Percentiles rank a stretch among this genome's conserved stretches.
Conservation (phyloP, 2,888 invertebrate species). For the Cancer borealis region DNA sequence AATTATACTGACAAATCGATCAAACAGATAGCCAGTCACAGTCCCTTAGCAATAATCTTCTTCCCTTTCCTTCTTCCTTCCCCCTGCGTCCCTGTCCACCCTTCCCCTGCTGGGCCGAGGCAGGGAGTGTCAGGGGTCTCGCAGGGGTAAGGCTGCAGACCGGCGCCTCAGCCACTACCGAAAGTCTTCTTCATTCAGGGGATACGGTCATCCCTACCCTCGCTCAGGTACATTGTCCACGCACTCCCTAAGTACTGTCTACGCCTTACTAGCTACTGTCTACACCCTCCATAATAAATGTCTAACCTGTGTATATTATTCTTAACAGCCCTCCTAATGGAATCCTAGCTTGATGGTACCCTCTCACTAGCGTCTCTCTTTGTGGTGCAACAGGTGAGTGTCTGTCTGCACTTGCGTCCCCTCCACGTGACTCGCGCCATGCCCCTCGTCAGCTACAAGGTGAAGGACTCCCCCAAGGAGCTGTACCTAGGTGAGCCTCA, state of each 20-base stretch:
- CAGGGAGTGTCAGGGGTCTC: background rate
- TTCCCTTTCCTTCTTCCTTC: background rate
- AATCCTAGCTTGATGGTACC: background rate
- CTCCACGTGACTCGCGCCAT: conserved; percentile 10
- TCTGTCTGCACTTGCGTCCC: background rate
- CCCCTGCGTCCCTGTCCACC: background rate
- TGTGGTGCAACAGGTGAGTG: background rate
- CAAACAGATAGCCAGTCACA: background rate
- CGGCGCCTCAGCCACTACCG: background rate
- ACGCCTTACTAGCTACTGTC: background rate
- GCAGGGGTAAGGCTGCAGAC: background rate
- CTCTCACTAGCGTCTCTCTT: background rate
- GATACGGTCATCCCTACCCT: background rate
- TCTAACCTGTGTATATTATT: background rate
- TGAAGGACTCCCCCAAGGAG: background rate
- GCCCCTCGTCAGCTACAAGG: conserved; percentile 25
- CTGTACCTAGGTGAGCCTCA: conserved; percentile 8
- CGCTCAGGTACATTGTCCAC: conserved; percentile 3
- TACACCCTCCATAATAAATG: background rate
- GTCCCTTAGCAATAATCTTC: background rate
- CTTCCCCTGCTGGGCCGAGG: background rate
- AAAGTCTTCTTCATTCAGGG: background rate
- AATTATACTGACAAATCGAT: background rate
- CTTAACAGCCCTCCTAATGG: background rate
- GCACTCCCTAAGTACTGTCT: background rate